A percentile compares a stretch with the other conserved stretches of the same genome.
phyloP scores from a whole-genome alignment of 2,888 invertebrate species.

The Lamproptera curius region DNA sequence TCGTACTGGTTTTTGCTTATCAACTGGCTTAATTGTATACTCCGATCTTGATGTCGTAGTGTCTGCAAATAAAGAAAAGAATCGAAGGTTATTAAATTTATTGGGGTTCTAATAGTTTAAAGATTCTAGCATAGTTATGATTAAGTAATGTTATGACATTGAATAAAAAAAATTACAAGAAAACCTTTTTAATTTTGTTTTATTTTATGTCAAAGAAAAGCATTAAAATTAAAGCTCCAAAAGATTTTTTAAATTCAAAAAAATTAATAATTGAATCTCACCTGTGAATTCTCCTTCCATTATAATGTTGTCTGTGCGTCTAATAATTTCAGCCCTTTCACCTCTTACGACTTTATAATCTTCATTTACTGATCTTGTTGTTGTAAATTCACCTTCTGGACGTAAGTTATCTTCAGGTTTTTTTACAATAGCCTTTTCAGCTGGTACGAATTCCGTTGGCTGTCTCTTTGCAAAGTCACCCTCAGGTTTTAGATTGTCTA shows the following conservation, averaged over 20 bases:
- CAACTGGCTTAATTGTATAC: slow-evolving; percentile 82
- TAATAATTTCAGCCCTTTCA: slow-evolving; percentile 81
- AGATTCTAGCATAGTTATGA: too few species aligned
- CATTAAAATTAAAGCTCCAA: too few species aligned
- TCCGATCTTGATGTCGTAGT: slow-evolving; percentile 83
- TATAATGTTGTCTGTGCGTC: slow-evolving; percentile 81
- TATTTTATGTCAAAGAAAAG: too few species aligned
- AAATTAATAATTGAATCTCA: slow-evolving; percentile 38
- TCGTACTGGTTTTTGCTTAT: slow-evolving; percentile 81
- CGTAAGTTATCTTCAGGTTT: slow-evolving; percentile 60
- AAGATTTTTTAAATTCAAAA: too few species aligned
- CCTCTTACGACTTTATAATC: slow-evolving; percentile 80
- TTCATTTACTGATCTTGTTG: slow-evolving; percentile 68
- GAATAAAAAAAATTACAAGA: too few species aligned
- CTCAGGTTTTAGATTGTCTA: slow-evolving; percentile 77
- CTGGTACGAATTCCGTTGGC: slow-evolving; percentile 68
- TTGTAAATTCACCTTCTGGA: slow-evolving; percentile 79
- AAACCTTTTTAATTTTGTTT: too few species aligned
- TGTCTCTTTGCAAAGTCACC: slow-evolving; percentile 72
- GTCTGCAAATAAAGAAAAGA: slow-evolving; percentile 66
- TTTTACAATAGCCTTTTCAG: slow-evolving; percentile 49
- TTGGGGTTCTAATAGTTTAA: too few species aligned
- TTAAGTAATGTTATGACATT: too few species aligned
- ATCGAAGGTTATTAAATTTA: too few species aligned
- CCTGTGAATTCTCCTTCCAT: slow-evolving; percentile 82